Percentiles rank a stretch among this genome's conserved stretches.
Conservation (phyloP, 2,797 vertebrate species). For the Scomberomorus guttatus region DNA sequence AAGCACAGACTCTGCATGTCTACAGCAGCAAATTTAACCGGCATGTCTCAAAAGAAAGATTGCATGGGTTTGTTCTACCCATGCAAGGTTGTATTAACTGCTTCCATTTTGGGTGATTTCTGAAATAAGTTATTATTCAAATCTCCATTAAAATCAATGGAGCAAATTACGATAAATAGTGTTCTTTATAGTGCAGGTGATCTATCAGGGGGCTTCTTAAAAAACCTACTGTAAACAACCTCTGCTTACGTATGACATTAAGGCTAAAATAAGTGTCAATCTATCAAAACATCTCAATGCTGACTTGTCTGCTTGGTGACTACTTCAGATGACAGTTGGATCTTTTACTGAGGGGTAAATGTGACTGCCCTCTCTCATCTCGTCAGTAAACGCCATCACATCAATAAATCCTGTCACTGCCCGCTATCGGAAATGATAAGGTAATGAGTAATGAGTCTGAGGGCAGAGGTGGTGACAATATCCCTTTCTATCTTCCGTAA, state of each 20-base stretch:
- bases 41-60: background rate
- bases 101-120: background rate
- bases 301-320: background rate
- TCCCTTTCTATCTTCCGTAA: constrained; percentile 6
- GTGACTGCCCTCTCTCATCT: constrained; percentile 26
- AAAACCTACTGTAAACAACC: background rate
- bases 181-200: background rate
- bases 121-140: background rate
- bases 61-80: background rate
- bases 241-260: background rate
- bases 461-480: constrained; percentile 18
- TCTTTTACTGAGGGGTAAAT: constrained; percentile 11
- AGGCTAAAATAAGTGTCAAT: background rate
- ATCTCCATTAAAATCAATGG: background rate
- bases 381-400: constrained; percentile 40
- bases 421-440: constrained; percentile 44
- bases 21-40: background rate
- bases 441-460: constrained; percentile 31
- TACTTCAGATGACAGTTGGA: constrained; percentile 4
- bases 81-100: background rate
- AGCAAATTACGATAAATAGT: background rate
- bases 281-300: background rate
- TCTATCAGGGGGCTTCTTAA: background rate
- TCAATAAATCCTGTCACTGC: constrained; percentile 55
- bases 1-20: background rate